Evolutionary conservation across 2,888 invertebrate species (phyloP), one percentile per base, ranked within the genome.

Genomic region (Xiphydria camelus): DNA sequence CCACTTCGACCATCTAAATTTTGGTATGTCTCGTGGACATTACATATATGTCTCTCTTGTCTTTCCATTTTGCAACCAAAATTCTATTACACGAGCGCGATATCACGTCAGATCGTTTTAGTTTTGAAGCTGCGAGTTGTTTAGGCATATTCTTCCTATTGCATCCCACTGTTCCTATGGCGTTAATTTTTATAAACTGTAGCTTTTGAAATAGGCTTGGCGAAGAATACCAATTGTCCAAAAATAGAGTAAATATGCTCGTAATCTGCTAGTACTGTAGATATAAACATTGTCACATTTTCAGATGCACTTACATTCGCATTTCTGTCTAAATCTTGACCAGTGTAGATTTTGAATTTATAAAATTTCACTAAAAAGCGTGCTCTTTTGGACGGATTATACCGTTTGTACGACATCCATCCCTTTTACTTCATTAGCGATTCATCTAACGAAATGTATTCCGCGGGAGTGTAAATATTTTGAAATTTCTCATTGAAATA

Each of bases 401-500:
- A 36, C 21, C 22, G 36, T 25, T 7, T 12, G 10, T 38, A 38
- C 9, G 23, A 25, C 6, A 38, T 25, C 7, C 22, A 22, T n/a
- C 37, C 19, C 7, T 12, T 37, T 9, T 21, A 37, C 6, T 37
- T 23, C 39, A 12, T 46, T 39, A 14, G 33, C 23, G 26, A 10
- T 33, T 41, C 34, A 36, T 47, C 42, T 39, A 37, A 38, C n/a
- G 34, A 36, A 25, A 50, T 5, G n/a, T 53, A 9, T 44, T 51
- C 41, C 31, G 41, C 42, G 36, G 49, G 46, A 36, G 47, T 52
- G 21, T 51, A 51, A 41, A 49, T 14, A 22, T 42, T n/a, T 12
- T 12, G 6, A 39, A 52, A 54, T 52, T 25, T 40, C 14, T 45
- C 22, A 52, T 54, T 52, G n/a, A 54, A 31, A 38, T 47, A 50